Evolutionary conservation across 2,888 invertebrate genomes (phyloP).

Genomic region (Melitaea athalia): DNA sequence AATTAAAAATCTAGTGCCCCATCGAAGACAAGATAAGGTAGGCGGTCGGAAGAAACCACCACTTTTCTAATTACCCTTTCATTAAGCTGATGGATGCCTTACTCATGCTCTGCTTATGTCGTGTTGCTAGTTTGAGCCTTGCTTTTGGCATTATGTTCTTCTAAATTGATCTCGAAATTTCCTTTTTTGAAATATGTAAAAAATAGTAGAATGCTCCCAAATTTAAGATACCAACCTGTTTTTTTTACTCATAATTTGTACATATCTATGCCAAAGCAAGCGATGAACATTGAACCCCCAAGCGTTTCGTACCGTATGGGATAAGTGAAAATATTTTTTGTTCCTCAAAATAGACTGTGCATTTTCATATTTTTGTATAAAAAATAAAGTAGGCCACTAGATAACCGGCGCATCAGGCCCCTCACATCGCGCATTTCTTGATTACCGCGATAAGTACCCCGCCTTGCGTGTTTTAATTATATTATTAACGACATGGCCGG

Average conservation of each 20-base stretch:
- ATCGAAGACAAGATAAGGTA: slow-evolving; percentile 80
- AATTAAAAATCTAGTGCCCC: slow-evolving; percentile 77
- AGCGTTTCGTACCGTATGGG: slow-evolving; percentile 36
- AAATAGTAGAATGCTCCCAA: slow-evolving; percentile 7
- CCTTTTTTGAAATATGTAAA: slow-evolving; percentile 20
- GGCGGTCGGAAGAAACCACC: slow-evolving; percentile 74
- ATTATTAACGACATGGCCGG: slow-evolving; percentile 77
- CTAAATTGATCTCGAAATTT: slow-evolving; percentile 22
- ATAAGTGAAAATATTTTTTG: slow-evolving; percentile 36
- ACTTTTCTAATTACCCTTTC: slow-evolving; percentile 80
- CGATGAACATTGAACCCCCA: slow-evolving; percentile 33
- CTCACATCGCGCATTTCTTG: slow-evolving; percentile 62
- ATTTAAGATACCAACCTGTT: slow-evolving; percentile 27
- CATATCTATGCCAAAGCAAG: slow-evolving; percentile 35
- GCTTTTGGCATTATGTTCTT: slow-evolving; percentile 12
- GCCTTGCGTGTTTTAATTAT: slow-evolving; percentile 82
- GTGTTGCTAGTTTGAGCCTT: slow-evolving; percentile 25
- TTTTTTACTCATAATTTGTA: slow-evolving; percentile 30
- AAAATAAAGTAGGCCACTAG: slow-evolving; percentile 43
- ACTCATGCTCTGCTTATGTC: slow-evolving; percentile 43
- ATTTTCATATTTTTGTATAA: slow-evolving; percentile 38
- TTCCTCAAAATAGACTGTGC: slow-evolving; percentile 37
- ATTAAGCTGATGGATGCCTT: slow-evolving; percentile 76
- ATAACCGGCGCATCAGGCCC: slow-evolving; percentile 40
- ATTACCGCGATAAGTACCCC: slow-evolving; percentile 75